Conservation (phyloP, 2,888 invertebrate species). For the Aleiodes testaceus region DNA sequence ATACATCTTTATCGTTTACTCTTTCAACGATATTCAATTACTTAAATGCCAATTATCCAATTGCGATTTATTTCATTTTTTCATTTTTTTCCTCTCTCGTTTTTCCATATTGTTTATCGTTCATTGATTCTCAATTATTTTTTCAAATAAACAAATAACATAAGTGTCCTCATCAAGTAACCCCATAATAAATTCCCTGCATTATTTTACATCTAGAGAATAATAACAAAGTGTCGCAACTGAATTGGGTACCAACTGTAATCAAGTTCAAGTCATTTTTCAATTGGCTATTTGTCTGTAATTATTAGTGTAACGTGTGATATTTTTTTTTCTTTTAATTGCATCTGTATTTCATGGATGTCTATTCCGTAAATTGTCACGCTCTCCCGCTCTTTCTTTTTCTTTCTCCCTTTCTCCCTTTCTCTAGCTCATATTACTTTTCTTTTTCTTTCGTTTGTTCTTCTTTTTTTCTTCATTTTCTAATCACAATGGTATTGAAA, state of each 20-base stretch:
- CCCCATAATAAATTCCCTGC: constrained; percentile 61
- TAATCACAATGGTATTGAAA: constrained; percentile 69
- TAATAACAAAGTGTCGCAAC: constrained; percentile 65
- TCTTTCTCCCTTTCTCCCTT: constrained; percentile 38
- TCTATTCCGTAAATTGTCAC: constrained; percentile 38
- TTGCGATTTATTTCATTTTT: constrained; percentile 46
- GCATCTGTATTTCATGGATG: constrained; percentile 13
- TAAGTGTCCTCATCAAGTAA: constrained; percentile 55
- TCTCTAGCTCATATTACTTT: constrained; percentile 37
- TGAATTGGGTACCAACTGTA: constrained; percentile 55
- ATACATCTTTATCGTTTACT: constrained; percentile 64
- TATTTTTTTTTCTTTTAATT: constrained; percentile 51
- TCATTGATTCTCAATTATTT: constrained; percentile 45
- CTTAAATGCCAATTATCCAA: constrained; percentile 55
- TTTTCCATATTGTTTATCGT: background rate
- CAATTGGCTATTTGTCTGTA: constrained; percentile 32
- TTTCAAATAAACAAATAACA: constrained; percentile 56
- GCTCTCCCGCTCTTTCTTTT: constrained; percentile 38
- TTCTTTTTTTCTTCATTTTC: constrained; percentile 49
- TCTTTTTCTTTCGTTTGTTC: constrained; percentile 38
- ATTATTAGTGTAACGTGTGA: constrained; percentile 50
- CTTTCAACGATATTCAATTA: constrained; percentile 53
- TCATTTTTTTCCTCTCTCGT: background rate
- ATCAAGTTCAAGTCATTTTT: constrained; percentile 46
- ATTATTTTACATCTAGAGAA: constrained; percentile 58